Conservation (phyloP, 92 coral and sea anemone genomes). For the Isaurus tuberculatus region DNA sequence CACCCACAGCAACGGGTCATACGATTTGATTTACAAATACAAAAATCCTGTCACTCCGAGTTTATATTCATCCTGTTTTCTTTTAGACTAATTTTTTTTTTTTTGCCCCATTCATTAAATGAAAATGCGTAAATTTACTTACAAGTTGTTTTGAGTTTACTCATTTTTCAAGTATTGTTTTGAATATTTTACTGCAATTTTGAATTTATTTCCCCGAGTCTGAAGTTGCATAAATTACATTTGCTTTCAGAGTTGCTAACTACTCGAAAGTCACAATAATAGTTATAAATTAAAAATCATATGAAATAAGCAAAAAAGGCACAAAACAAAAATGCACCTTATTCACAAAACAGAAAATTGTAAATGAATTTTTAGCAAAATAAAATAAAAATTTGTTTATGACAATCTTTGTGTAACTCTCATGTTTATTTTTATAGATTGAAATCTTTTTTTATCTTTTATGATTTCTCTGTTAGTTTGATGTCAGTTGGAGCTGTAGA, state of each 20-base stretch:
- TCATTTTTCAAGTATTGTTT: conserved; percentile 20
- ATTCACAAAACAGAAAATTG: not conserved
- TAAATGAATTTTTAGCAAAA: not conserved
- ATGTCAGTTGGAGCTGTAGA: conserved; percentile 25
- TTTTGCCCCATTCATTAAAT: too few relatives aligned
- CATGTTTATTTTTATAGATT: conserved; percentile 2
- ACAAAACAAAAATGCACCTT: not conserved
- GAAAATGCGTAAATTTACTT: too few relatives aligned
- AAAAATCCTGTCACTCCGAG: too few relatives aligned
- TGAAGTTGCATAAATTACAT: conserved; percentile 1
- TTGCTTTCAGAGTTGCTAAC: conserved; percentile 7
- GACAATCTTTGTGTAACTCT: conserved; percentile 3
- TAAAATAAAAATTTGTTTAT: conserved; percentile 11
- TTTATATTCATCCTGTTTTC: too few relatives aligned
- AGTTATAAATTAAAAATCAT: not conserved
- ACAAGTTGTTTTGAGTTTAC: too few relatives aligned
- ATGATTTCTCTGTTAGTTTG: conserved; percentile 13
- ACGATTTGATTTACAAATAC: too few relatives aligned
- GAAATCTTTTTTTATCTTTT: not conserved
- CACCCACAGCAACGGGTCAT: too few relatives aligned
- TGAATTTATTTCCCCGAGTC: not conserved
- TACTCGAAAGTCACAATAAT: not conserved
- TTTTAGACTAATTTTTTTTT: too few relatives aligned
- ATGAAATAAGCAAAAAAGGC: not conserved
- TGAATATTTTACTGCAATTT: not conserved